Conservation (phyloP, 2,797 vertebrate genomes). For the Okamejei kenojei region DNA sequence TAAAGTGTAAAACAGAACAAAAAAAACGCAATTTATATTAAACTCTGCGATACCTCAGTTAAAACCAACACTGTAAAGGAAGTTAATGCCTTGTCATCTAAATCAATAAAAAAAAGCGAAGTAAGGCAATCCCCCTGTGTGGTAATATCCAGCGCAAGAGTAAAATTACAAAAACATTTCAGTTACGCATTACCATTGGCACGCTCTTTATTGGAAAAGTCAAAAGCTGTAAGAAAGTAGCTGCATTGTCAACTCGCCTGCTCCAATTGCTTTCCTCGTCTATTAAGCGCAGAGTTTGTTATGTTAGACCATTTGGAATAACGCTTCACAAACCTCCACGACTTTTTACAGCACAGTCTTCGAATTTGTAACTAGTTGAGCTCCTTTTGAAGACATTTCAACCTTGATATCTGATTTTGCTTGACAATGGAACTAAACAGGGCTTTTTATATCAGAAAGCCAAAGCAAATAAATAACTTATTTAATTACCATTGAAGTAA, state of each 20-base stretch:
- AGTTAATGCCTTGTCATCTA: not conserved
- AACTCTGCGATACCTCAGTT: not conserved
- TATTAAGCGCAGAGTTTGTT: not conserved
- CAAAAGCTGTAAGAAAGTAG: conserved; percentile 1
- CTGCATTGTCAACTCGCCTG: not conserved
- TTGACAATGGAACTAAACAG: not conserved
- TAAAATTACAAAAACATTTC: conserved; percentile 27
- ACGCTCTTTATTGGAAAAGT: conserved; percentile 11
- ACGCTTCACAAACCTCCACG: not conserved
- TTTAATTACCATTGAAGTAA: not conserved
- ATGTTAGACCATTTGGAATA: conserved; percentile 2
- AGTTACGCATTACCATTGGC: not conserved
- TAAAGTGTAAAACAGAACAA: not conserved
- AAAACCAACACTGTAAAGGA: not conserved
- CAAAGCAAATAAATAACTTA: not conserved
- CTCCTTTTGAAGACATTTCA: not conserved
- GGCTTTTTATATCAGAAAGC: not conserved
- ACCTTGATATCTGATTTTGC: not conserved
- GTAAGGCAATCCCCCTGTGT: not conserved
- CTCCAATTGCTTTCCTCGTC: not conserved
- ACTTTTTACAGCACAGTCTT: not conserved
- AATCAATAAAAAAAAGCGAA: conserved; percentile 4
- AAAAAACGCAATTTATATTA: not conserved
- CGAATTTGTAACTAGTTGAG: not conserved
- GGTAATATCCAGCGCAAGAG: conserved; percentile 10